Conservation (phyloP, 2,888 invertebrate genomes). For the Drosophila leonis region DNA sequence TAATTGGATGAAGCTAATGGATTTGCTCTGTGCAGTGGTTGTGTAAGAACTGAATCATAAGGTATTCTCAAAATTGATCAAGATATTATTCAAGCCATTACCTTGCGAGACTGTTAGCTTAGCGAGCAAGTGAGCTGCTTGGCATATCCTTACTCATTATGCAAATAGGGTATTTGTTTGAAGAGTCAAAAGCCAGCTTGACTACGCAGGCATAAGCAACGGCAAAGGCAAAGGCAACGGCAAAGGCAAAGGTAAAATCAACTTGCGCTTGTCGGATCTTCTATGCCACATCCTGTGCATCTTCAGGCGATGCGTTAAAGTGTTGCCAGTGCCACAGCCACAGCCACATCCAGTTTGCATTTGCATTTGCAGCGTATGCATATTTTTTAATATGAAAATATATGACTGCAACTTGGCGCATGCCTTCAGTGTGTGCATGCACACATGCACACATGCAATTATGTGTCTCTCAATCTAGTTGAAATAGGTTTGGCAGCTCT, state of each 20-base stretch:
- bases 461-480: slow-evolving; percentile 1
- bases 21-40: too few relatives aligned
- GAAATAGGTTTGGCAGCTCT: slow-evolving; percentile 14
- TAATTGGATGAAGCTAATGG: too few relatives aligned
- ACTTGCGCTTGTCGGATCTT: slow-evolving; percentile 10
- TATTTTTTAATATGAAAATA: slow-evolving; percentile 63
- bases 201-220: slow-evolving; percentile 2
- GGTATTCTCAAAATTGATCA: too few relatives aligned
- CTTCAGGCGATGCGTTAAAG: slow-evolving; percentile 22
- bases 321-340: slow-evolving; percentile 8
- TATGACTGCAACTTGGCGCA: slow-evolving; percentile 26
- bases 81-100: too few relatives aligned
- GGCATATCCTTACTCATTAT: neutral
- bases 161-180: slow-evolving; percentile 18
- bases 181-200: neutral
- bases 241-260: slow-evolving; percentile 1
- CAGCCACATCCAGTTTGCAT: neutral
- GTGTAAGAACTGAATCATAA: too few relatives aligned
- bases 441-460: slow-evolving; percentile 4
- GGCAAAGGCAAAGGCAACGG: slow-evolving; percentile 1
- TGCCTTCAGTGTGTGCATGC: neutral
- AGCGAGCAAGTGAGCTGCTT: neutral
- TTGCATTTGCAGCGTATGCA: slow-evolving; percentile 56
- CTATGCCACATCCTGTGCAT: neutral
- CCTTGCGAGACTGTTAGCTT: neutral